phyloP scores from a whole-genome alignment of 2,113 vertebrate species.

The Percopsis transmontana region DNA sequence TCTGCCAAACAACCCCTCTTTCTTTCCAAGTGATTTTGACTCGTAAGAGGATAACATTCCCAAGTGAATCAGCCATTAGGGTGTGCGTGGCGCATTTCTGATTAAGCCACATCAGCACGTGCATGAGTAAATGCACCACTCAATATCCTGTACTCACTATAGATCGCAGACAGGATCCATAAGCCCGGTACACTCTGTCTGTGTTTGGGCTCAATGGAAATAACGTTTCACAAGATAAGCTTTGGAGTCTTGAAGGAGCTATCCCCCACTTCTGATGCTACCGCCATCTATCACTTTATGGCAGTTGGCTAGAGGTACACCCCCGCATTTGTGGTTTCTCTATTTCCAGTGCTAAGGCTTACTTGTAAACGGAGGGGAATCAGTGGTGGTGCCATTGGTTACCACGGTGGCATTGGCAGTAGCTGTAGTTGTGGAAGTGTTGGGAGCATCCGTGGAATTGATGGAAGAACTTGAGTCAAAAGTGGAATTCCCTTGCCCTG shows the following conservation, averaged over 20 bases:
- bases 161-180: constrained; percentile 50
- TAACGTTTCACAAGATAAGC: constrained; percentile 6
- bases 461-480: constrained; percentile 32
- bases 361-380: constrained; percentile 67
- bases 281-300: no score
- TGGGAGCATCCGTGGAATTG: constrained; percentile 34
- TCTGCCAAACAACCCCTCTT: constrained; percentile 62
- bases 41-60: constrained; percentile 27
- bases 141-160: constrained; percentile 21
- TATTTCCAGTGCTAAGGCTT: constrained; percentile 27
- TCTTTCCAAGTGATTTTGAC: constrained; percentile 65
- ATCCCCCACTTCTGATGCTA: no score
- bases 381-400: constrained; percentile 14
- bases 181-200: constrained; percentile 51
- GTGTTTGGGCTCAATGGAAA: constrained; percentile 19
- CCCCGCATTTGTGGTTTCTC: no score
- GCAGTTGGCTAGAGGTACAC: no score
- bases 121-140: constrained; percentile 2
- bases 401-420: constrained; percentile 1
- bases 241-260: constrained; percentile 6
- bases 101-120: constrained; percentile 27
- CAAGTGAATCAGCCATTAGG: constrained; percentile 47
- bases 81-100: constrained; percentile 32
- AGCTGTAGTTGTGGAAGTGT: constrained; percentile 32
- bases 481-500: constrained; percentile 59